phyloP scores from a whole-genome alignment of 2,797 vertebrate species.

The Anguilla obscura region DNA sequence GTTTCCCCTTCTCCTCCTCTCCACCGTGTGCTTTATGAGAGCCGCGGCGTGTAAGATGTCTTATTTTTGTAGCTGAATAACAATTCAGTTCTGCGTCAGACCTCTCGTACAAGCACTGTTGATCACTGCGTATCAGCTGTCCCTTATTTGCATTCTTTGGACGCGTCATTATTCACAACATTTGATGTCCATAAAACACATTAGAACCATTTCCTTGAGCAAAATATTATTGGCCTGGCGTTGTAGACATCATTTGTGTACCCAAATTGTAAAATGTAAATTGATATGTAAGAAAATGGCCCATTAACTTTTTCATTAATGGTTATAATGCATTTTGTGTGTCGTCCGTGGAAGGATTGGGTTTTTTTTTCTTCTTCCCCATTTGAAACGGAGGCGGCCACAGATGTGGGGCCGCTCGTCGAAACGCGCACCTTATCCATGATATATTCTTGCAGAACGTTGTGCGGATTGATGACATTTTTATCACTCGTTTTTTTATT shows the following conservation, averaged over 20 bases:
- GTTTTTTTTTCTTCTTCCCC: background rate
- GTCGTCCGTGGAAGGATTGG: conserved; percentile 76
- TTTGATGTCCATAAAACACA: conserved; percentile 98
- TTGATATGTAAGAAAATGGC: conserved; percentile 99
- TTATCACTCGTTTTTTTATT: conserved; percentile 14
- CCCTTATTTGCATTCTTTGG: conserved; percentile 92
- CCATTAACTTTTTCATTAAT: conserved; percentile 99
- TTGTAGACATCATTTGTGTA: conserved; percentile 97
- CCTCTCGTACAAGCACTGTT: conserved; percentile 85
- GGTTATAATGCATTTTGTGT: conserved; percentile 95
- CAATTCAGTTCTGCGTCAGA: conserved; percentile 59
- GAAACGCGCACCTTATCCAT: background rate
- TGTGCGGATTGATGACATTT: conserved; percentile 24
- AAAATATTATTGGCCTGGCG: conserved; percentile 84
- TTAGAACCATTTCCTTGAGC: conserved; percentile 96
- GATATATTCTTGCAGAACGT: conserved; percentile 4
- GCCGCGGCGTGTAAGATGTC: conserved; percentile 14
- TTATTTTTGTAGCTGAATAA: conserved; percentile 31
- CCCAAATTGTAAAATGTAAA: conserved; percentile 98
- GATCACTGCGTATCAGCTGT: conserved; percentile 86
- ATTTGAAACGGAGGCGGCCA: conserved; percentile 6
- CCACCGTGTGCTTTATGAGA: conserved; percentile 32
- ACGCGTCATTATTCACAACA: conserved; percentile 98
- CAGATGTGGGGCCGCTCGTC: background rate
- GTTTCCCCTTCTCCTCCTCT: background rate